These are phyloP conservation scores for Zaprionus africanus DNA, from an alignment of 1,140 invertebrate genomes.

Conservation along the genomic window DNA sequence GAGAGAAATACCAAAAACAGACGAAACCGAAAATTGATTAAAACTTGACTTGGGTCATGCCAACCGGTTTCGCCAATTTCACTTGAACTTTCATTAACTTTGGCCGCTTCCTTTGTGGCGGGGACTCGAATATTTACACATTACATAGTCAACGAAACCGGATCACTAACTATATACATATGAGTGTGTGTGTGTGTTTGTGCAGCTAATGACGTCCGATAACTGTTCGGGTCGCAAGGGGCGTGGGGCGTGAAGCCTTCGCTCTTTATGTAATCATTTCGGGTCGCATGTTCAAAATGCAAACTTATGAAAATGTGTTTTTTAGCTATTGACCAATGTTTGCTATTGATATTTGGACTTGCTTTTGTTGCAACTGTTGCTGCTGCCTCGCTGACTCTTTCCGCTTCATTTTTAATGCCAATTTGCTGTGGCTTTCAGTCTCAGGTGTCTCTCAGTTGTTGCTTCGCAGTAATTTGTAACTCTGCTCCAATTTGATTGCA, in stretches of 20 bases:
- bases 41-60: constrained; percentile 42
- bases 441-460: constrained; percentile 31
- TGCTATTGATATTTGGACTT: constrained; percentile 56
- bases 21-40: constrained; percentile 43
- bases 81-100: constrained; percentile 78
- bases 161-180: constrained; percentile 46
- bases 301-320: constrained; percentile 55
- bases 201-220: constrained; percentile 44
- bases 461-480: constrained; percentile 44
- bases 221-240: constrained; percentile 25
- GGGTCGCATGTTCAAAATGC: constrained; percentile 51
- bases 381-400: constrained; percentile 32
- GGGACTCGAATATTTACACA: constrained; percentile 38
- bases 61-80: constrained; percentile 76
- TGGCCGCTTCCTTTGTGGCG: constrained; percentile 18
- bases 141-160: constrained; percentile 56
- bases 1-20: neutral
- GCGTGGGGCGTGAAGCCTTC: constrained; percentile 19
- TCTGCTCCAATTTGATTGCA: constrained; percentile 60
- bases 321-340: constrained; percentile 59
- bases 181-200: constrained; percentile 15
- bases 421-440: constrained; percentile 40
- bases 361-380: constrained; percentile 12
- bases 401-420: constrained; percentile 53
- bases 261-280: constrained; percentile 68